Conservation (phyloP, 2,113 vertebrate species). For the Neogale vison region DNA sequence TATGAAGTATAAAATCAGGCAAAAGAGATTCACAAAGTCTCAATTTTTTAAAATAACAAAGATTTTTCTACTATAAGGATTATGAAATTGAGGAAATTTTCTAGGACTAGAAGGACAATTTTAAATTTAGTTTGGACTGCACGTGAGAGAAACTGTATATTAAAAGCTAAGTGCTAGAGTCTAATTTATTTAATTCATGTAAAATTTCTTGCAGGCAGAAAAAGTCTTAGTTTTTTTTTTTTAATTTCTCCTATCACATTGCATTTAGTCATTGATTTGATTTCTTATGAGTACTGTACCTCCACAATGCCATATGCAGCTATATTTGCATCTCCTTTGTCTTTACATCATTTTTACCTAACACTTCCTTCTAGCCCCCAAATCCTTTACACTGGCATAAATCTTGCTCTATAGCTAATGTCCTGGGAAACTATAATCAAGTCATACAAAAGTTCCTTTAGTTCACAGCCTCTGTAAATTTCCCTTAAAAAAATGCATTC, state of each 20-base stretch:
- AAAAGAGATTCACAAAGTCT: conserved; percentile 49
- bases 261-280: not conserved
- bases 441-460: not conserved
- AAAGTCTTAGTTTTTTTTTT: not conserved
- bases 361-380: not conserved
- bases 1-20: conserved; percentile 46
- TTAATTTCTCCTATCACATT: not conserved
- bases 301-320: not conserved
- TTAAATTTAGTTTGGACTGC: conserved; percentile 52
- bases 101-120: conserved; percentile 13
- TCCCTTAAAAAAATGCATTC: not conserved
- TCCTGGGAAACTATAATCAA: not conserved
- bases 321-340: not conserved
- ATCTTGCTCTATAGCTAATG: not conserved
- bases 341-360: not conserved
- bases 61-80: conserved; percentile 28
- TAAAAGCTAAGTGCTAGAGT: conserved; percentile 18
- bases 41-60: not conserved
- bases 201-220: conserved; percentile 21
- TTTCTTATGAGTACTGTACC: not conserved
- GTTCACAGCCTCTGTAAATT: not conserved
- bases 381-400: not conserved
- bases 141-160: conserved; percentile 52
- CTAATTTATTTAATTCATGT: conserved; percentile 46
- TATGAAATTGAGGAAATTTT: conserved; percentile 45